Evolutionary conservation across 2,113 vertebrate genomes (phyloP).

Genomic region (Bubo scandiacus): DNA sequence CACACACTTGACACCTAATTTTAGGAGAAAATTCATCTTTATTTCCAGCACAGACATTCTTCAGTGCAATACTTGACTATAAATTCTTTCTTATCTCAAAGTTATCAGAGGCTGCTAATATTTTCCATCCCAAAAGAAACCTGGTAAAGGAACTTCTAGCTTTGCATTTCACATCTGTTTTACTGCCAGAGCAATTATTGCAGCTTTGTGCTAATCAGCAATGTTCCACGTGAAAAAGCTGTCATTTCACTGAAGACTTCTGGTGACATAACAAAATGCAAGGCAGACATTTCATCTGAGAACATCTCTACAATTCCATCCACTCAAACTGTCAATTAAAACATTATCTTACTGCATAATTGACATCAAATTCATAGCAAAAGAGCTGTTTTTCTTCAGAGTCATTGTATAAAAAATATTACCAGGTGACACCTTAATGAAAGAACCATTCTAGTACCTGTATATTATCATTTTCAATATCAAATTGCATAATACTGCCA

Average conservation of each 20-base stretch:
- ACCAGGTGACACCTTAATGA: background rate
- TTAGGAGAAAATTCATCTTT: background rate
- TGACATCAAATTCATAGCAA: background rate
- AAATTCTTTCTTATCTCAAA: background rate
- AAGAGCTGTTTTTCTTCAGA: background rate
- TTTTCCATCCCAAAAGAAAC: background rate
- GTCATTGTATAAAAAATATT: background rate
- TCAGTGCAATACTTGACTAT: background rate
- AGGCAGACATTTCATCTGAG: background rate
- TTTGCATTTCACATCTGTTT: background rate
- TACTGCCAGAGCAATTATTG: background rate
- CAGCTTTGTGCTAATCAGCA: background rate
- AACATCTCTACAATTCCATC: background rate
- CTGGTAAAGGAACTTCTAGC: background rate
- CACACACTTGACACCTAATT: background rate
- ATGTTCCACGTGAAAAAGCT: background rate
- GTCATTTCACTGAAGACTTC: background rate
- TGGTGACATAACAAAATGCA: background rate
- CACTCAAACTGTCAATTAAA: slow-evolving; percentile 3
- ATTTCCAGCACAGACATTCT: background rate
- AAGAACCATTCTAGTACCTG: background rate
- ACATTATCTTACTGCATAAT: background rate
- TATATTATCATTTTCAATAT: background rate
- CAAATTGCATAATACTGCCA: background rate
- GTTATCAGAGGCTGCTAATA: background rate